A percentile compares a stretch with the other conserved stretches of the same genome.
phyloP scores from a whole-genome alignment of 2,797 vertebrate species.

The Chiloscyllium punctatum region DNA sequence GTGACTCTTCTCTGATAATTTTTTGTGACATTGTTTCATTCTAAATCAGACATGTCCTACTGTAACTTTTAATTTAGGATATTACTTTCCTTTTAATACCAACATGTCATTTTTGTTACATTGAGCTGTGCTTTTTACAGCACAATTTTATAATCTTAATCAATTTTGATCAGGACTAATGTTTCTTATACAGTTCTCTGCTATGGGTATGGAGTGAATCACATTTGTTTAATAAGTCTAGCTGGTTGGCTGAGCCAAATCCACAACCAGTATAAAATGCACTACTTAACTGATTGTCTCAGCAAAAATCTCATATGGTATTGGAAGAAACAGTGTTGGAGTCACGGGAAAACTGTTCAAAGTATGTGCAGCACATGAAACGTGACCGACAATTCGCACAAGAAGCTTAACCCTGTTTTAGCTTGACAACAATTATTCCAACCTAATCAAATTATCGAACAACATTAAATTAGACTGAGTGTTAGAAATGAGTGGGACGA shows the following conservation, averaged over 20 bases:
- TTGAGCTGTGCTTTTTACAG: neutral
- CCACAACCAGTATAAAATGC: conserved; percentile 9
- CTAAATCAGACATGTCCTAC: neutral
- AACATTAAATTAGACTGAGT: neutral
- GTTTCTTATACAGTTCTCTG: neutral
- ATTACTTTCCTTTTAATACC: neutral
- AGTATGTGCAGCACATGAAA: neutral
- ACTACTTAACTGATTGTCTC: conserved; percentile 3
- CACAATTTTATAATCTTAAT: neutral
- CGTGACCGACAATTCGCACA: neutral
- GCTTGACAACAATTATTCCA: neutral
- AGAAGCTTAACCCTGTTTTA: neutral
- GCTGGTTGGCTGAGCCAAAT: conserved; percentile 20
- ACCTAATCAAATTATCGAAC: neutral
- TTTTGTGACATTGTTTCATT: neutral
- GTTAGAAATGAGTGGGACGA: neutral
- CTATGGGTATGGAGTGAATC: conserved; percentile 17
- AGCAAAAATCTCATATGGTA: conserved; percentile 28
- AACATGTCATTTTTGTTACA: neutral
- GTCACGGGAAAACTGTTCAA: neutral
- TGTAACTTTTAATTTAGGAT: neutral
- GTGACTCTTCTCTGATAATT: neutral
- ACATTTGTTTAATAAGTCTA: conserved; percentile 22
- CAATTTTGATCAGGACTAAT: neutral
- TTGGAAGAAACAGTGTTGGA: neutral